Evolutionary conservation across 2,113 vertebrate genomes (phyloP).

Genomic region (Kobus ellipsiprymnus): DNA sequence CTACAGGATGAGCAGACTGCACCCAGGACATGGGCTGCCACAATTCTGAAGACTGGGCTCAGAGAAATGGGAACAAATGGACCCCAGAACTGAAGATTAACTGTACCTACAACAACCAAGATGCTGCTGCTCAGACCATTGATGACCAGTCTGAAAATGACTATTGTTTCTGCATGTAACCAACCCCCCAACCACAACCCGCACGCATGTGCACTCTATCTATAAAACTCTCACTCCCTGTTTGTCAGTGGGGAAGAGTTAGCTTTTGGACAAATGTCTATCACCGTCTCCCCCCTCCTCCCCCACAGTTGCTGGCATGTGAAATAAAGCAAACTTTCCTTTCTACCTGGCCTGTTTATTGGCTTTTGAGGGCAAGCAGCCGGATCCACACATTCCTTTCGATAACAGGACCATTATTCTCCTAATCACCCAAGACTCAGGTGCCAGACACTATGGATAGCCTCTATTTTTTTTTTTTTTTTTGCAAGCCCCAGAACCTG

Average conservation of each 20-base stretch:
- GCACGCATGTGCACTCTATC: rapidly evolving
- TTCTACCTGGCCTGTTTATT: neutral
- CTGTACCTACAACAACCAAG: neutral
- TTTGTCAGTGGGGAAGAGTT: neutral
- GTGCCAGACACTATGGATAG: neutral
- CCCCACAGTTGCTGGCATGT: neutral
- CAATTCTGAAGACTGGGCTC: neutral
- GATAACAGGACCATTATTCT: neutral
- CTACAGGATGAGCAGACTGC: neutral
- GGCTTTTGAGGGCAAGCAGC: neutral
- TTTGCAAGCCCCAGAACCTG: neutral
- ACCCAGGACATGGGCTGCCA: neutral
- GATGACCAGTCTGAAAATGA: neutral
- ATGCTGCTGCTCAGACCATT: neutral
- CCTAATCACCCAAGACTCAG: neutral
- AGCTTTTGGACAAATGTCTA: neutral
- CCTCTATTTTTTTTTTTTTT: neutral
- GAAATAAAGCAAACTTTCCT: neutral
- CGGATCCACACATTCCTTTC: neutral
- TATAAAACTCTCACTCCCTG: neutral
- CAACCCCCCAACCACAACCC: too few species aligned
- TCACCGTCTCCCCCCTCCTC: rapidly evolving
- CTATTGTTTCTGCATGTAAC: neutral
- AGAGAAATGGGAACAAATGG: neutral
- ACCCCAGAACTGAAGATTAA: neutral